Evolutionary conservation across 2,113 vertebrate species (phyloP).

Genomic region (Acrocephalus kingi): DNA sequence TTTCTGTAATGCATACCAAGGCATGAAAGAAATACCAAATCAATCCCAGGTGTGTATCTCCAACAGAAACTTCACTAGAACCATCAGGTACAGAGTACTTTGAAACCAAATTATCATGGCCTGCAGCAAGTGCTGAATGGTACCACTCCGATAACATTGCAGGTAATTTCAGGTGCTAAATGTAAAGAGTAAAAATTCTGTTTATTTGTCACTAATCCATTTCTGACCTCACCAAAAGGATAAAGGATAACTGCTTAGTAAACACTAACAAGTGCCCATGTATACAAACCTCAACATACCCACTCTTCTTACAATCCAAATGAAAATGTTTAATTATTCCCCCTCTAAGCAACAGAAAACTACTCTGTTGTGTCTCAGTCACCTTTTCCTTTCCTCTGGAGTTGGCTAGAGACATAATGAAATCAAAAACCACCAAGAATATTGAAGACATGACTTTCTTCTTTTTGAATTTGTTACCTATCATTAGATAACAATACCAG

Average conservation of each 20-base stretch:
- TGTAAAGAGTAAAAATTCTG: background rate
- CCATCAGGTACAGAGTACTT: background rate
- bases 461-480: background rate
- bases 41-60: background rate
- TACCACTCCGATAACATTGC: background rate
- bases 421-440: background rate
- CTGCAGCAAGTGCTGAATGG: background rate
- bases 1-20: background rate
- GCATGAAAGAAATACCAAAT: background rate
- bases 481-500: background rate
- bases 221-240: background rate
- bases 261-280: background rate
- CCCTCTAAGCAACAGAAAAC: background rate
- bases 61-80: background rate
- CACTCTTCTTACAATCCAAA: background rate
- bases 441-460: background rate
- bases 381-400: background rate
- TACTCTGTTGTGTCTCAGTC: background rate
- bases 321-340: background rate
- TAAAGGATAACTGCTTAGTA: background rate
- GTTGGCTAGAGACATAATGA: background rate
- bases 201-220: background rate
- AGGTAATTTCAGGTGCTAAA: background rate
- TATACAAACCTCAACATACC: background rate
- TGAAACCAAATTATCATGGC: background rate